Evolutionary conservation across 2,113 vertebrate genomes (phyloP), one percentile per base, ranked within the genome.

Genomic region (Solenodon paradoxus): DNA sequence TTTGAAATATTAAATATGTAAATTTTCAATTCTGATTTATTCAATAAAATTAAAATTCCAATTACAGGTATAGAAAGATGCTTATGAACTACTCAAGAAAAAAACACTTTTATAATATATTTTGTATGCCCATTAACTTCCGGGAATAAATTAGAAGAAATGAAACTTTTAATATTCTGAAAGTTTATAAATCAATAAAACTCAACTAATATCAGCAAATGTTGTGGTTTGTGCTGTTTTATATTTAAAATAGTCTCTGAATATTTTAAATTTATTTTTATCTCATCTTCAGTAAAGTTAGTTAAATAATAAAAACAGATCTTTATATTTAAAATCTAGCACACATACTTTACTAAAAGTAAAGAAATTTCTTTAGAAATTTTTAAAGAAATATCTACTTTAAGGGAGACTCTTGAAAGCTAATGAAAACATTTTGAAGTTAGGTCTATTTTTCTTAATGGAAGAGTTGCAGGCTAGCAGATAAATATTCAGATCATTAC

Each of bases 101-200:
- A 93, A 96, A 75, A 51, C 5, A 95, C 9, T 86, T 90, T 66
- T 38, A 3, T 85, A 88, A 78, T 85, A 4, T 71, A 55, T 88
- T 93, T 79, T 79, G 12, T 64, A 15, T 86, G 38, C 35, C 35
- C 51, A 45, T 64, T 61, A 88, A 90, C 20, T 26, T 88, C 20
- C 91, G 15, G 68, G 57, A 88, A 13, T 45, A 74, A 81, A 61
- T 53, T 5, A 24, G 16, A 49, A 78, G 72, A 78, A 66, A 13
- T 75, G 47, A 87, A 90, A 68, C 4, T 15, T 49, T 1, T n/a
- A 79, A 38, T 89, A 88, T 79, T 85, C 59, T 91, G n/a, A 79
- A 96, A 64, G 4, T 80, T 61, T 71, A n/a, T n/a, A n/a, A n/a
- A n/a, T n/a, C n/a, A n/a, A 51, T 85, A 74, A 90, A 95, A 78